Percentiles rank a stretch among this genome's conserved stretches.
phyloP scores from a whole-genome alignment of 2,888 invertebrate genomes.

The Thera obeliscata region DNA sequence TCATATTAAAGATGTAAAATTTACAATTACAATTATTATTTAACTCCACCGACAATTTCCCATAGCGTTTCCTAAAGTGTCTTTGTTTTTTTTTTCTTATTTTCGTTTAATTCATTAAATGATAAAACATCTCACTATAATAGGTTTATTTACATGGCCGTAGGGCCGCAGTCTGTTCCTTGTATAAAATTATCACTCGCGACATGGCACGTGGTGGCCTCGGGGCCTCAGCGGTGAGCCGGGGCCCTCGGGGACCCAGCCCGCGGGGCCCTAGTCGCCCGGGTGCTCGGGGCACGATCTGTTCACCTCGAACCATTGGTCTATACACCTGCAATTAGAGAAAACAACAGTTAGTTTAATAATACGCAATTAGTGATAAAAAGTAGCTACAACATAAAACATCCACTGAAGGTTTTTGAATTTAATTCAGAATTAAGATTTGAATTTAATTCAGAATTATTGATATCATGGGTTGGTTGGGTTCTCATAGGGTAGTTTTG shows the following conservation, averaged over 20 bases:
- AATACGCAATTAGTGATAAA: not conserved
- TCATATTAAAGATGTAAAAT: slow-evolving; percentile 67
- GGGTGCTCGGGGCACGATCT: slow-evolving; percentile 99
- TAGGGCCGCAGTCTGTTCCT: slow-evolving; percentile 73
- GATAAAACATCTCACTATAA: slow-evolving; percentile 82
- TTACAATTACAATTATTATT: slow-evolving; percentile 65
- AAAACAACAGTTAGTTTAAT: slow-evolving; percentile 34
- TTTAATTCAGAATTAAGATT: too few species aligned
- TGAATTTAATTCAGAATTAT: too few species aligned
- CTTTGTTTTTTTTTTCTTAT: slow-evolving; percentile 68
- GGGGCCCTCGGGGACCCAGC: slow-evolving; percentile 24
- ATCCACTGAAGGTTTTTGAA: too few species aligned
- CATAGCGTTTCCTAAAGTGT: slow-evolving; percentile 69
- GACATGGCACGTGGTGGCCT: slow-evolving; percentile 60
- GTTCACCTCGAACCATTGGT: slow-evolving; percentile 99
- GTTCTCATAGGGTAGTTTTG: too few species aligned
- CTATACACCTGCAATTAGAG: slow-evolving; percentile 94
- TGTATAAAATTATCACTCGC: slow-evolving; percentile 79
- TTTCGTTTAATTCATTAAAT: slow-evolving; percentile 66
- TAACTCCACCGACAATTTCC: slow-evolving; percentile 70
- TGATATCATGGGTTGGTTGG: too few species aligned
- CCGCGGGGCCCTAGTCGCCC: slow-evolving; percentile 88
- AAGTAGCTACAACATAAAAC: too few species aligned
- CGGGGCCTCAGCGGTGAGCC: slow-evolving; percentile 9
- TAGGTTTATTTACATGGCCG: slow-evolving; percentile 76